Evolutionary conservation across 2,113 vertebrate species (phyloP).

Genomic region (Atrichornis clamosus): DNA sequence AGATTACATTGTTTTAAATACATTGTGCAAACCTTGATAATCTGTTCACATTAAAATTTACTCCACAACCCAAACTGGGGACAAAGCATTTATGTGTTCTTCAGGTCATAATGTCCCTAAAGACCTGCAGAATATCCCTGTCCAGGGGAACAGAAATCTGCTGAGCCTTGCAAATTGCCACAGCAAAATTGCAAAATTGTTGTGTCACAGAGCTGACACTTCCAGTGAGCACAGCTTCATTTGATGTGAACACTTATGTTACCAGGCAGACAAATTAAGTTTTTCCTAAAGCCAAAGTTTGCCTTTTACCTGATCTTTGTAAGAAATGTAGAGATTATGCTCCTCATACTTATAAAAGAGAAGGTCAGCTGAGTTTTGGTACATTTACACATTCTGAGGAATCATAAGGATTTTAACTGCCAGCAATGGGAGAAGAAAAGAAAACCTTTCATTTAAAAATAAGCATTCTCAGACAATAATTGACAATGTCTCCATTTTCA

Average conservation of each 20-base stretch:
- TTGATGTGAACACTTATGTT: not conserved
- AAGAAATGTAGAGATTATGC: not conserved
- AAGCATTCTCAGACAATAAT: not conserved
- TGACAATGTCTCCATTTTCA: not conserved
- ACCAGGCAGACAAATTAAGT: not conserved
- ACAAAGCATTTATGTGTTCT: not conserved
- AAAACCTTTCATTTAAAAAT: not conserved
- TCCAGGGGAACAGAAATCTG: not conserved
- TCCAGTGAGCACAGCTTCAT: not conserved
- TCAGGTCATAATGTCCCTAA: not conserved
- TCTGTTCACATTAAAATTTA: not conserved
- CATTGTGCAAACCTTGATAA: not conserved
- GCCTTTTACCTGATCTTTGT: not conserved
- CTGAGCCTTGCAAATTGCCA: not conserved
- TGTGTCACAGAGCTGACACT: not conserved
- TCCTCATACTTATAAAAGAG: not conserved
- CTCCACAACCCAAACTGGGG: not conserved
- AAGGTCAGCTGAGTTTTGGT: not conserved
- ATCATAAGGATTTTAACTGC: not conserved
- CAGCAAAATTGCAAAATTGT: not conserved
- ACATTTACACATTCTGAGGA: not conserved
- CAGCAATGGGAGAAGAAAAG: not conserved
- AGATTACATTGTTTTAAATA: not conserved
- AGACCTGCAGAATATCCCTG: not conserved
- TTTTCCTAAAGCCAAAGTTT: not conserved